Conservation (phyloP, 35 echinoderm and acorn worm genomes). For the Apostichopus parvimensis region DNA sequence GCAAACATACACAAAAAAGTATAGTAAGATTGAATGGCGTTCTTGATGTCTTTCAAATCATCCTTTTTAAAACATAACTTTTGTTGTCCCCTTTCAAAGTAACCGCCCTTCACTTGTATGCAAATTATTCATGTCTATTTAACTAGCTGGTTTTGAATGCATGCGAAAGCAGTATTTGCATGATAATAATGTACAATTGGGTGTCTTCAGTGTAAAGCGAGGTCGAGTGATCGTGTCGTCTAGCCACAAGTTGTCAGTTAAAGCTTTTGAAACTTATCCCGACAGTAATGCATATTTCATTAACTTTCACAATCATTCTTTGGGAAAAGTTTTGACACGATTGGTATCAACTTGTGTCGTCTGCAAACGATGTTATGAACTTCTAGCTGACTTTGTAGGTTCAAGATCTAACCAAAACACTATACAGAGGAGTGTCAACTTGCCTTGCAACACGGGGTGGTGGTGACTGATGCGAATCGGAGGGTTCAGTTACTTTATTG, state of each 20-base stretch:
- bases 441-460: background rate
- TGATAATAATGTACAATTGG: conserved; percentile 25
- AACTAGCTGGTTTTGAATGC: conserved; percentile 45
- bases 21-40: too few species aligned
- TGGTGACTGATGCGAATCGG: background rate
- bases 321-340: conserved; percentile 8
- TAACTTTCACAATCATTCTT: background rate
- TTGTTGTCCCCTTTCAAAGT: background rate
- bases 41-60: too few species aligned
- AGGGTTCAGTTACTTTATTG: background rate
- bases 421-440: background rate
- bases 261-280: background rate
- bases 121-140: conserved; percentile 33
- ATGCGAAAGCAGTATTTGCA: conserved; percentile 39
- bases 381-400: background rate
- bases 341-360: conserved; percentile 12
- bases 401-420: background rate
- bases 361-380: conserved; percentile 8
- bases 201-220: background rate
- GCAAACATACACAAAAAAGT: too few species aligned
- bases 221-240: background rate
- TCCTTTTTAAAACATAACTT: too few species aligned
- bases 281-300: background rate
- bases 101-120: conserved; percentile 15
- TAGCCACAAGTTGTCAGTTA: background rate